Percentiles rank a stretch among this genome's conserved stretches.
Evolutionary conservation across 1,140 invertebrate genomes (phyloP).

Genomic region (Zelostemma sp.): DNA sequence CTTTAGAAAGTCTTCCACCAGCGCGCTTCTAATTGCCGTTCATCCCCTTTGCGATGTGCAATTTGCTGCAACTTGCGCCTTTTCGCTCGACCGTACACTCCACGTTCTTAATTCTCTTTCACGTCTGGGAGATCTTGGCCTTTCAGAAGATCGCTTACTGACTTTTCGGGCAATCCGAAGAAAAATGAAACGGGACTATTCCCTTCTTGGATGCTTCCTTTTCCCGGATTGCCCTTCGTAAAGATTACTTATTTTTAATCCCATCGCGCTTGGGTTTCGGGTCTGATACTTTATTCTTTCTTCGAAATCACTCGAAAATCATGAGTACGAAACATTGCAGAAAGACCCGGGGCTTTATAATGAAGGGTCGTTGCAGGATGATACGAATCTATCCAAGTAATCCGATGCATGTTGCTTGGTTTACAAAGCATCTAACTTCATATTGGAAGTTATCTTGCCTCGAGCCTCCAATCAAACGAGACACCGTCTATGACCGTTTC

Average conservation of each 20-base stretch:
- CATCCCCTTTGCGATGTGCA: conserved; percentile 11
- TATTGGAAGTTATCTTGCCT: conserved; percentile 22
- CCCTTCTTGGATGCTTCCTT: background rate
- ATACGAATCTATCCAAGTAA: conserved; percentile 25
- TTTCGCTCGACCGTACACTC: background rate
- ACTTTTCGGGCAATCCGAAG: background rate
- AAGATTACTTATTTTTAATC: too few relatives aligned
- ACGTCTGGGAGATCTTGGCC: background rate
- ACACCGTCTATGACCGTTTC: conserved; percentile 15
- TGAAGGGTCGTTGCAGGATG: conserved; percentile 14
- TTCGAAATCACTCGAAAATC: background rate
- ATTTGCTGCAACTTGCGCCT: conserved; percentile 12
- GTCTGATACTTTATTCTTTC: too few relatives aligned
- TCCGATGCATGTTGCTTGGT: conserved; percentile 10
- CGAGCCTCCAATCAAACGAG: conserved; percentile 25
- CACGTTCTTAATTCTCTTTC: conserved; percentile 6
- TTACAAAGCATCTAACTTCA: conserved; percentile 21
- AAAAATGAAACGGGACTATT: background rate
- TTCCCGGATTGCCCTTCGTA: too few relatives aligned
- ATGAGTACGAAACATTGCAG: background rate
- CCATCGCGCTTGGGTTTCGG: too few relatives aligned
- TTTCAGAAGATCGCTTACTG: background rate
- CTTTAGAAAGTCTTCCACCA: conserved; percentile 22
- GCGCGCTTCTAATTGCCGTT: conserved; percentile 13
- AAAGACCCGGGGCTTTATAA: conserved; percentile 5